Evolutionary conservation across 1,140 invertebrate genomes (phyloP), one percentile per base, ranked within the genome.

Genomic region (Aphelinus certus): DNA sequence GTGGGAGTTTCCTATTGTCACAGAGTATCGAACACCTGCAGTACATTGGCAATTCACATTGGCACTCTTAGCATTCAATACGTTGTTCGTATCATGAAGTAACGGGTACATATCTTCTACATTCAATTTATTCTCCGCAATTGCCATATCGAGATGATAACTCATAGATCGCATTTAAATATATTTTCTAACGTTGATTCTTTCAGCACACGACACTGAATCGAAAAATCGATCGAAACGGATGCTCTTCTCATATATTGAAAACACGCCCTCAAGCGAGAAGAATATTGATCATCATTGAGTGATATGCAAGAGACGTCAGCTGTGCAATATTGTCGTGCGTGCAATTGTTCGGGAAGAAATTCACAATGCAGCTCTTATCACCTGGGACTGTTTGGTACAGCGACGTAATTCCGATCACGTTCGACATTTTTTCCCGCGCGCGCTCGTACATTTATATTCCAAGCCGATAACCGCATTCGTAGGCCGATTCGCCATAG

Each of bases 301-400:
- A 9, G 42, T 69, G 67, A 49, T 0, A n/a, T 49, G 26, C 26
- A 3, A 5, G 67, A 42, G 56, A 69, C 67, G 10, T 43, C 58
- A 7, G n/a, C 42, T 63, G 47, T 26, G 4, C 46, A 55, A 69
- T 58, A 58, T 53, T 5, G 9, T 60, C 66, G 58, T 66, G 62
- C 63, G 66, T 66, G 55, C 55, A 53, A 73, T 73, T 73, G 63
- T 64, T 60, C 5, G 6, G 48, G 51, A 53, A 58, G 9, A 43
- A 63, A 60, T 73, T 73, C 56, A 73, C 62, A 73, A 66, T 66
- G 42, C 56, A 26, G 26, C 26, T 65, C 42, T 64, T 71, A 64
- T 53, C 53, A 62, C 43, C 68, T 58, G 2, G 61, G 51, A 26
- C 62, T 42, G 49, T 51, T 57, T 9, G 10, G 7, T 9, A 3